Evolutionary conservation across 2,888 invertebrate species (phyloP).

Genomic region (Sarcophaga subvicina): DNA sequence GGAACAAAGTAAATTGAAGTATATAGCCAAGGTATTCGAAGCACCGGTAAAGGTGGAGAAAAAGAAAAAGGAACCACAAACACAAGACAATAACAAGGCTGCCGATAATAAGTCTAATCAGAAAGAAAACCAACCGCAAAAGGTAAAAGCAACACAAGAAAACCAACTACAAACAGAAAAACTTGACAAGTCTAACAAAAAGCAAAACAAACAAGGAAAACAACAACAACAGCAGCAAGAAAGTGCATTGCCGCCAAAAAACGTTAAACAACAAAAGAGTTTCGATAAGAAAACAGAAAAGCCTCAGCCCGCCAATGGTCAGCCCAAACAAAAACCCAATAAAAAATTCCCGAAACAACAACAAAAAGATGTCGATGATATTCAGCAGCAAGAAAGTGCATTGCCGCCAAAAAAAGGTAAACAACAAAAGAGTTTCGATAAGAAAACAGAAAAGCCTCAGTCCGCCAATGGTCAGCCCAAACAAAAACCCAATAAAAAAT

Average conservation of each 20-base stretch:
- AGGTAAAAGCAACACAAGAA: not conserved
- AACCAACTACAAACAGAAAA: not conserved
- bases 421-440: constrained; percentile 5
- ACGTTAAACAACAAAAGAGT: constrained; percentile 22
- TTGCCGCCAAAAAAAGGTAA: constrained; percentile 18
- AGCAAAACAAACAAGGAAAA: constrained; percentile 8
- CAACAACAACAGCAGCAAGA: constrained; percentile 1
- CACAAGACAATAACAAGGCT: not conserved
- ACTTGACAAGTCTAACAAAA: constrained; percentile 2
- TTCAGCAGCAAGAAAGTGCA: constrained; percentile 23
- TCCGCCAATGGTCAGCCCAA: not conserved
- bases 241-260: constrained; percentile 17
- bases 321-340: constrained; percentile 44
- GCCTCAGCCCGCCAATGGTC: constrained; percentile 1
- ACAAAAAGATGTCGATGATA: constrained; percentile 28
- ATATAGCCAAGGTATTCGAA: constrained; percentile 80
- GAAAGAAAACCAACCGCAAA: constrained; percentile 19
- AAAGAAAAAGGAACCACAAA: constrained; percentile 63
- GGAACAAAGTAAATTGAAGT: constrained; percentile 77
- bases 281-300: constrained; percentile 22
- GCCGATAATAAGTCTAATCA: constrained; percentile 10
- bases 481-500: constrained; percentile 67
- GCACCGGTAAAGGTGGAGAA: constrained; percentile 77
- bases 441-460: constrained; percentile 28
- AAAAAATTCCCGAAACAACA: constrained; percentile 69